These are phyloP conservation scores for Ips nitidus DNA, from an alignment of 1,140 invertebrate genomes.

Conservation along the genomic window DNA sequence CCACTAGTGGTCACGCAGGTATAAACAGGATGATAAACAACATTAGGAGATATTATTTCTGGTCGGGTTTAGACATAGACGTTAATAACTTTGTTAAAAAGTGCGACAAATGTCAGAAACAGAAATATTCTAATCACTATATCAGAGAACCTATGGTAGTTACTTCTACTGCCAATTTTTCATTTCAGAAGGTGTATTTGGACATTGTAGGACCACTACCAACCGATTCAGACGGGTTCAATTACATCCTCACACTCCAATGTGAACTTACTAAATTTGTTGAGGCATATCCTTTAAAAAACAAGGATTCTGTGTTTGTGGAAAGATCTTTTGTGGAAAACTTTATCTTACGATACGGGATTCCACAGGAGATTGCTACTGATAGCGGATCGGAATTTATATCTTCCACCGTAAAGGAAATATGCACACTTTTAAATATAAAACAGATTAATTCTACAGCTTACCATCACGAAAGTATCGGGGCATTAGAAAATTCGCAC, in stretches of 20 bases:
- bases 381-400: conserved; percentile 48
- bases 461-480: conserved; percentile 47
- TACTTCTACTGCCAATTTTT: conserved; percentile 40
- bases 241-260: conserved; percentile 47
- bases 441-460: conserved; percentile 39
- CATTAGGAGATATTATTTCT: conserved; percentile 27
- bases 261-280: conserved; percentile 52
- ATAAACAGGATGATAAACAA: conserved; percentile 8
- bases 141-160: conserved; percentile 41
- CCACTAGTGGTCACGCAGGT: conserved; percentile 2
- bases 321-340: conserved; percentile 40
- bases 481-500: conserved; percentile 50
- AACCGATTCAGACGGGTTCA: conserved; percentile 9
- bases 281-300: conserved; percentile 44
- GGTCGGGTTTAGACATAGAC: conserved; percentile 43
- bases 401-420: conserved; percentile 43
- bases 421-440: conserved; percentile 43
- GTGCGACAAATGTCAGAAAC: conserved; percentile 47
- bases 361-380: conserved; percentile 39
- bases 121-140: conserved; percentile 42
- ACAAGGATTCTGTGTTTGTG: conserved; percentile 48
- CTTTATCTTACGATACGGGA: conserved; percentile 43
- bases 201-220: conserved; percentile 29
- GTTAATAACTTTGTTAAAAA: conserved; percentile 45
- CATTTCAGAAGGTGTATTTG: conserved; percentile 29